phyloP scores from a whole-genome alignment of 2,888 invertebrate genomes.

The Drosophila ochracea region DNA sequence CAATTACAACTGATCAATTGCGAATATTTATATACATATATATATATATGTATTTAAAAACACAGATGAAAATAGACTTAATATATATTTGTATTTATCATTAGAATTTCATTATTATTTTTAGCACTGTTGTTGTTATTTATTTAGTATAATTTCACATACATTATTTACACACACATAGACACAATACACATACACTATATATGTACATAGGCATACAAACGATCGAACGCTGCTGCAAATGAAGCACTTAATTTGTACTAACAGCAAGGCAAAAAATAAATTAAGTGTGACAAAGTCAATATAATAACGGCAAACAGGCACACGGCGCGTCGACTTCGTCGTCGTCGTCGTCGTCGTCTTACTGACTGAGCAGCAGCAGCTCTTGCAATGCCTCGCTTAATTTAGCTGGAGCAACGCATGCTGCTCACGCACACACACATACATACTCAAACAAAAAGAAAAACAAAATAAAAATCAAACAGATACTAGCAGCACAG shows the following conservation, averaged over 20 bases:
- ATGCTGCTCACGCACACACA: conserved; percentile 41
- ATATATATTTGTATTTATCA: neutral
- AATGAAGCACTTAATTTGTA: conserved; percentile 49
- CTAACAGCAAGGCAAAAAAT: conserved; percentile 44
- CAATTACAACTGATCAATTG: neutral
- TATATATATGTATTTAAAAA: neutral
- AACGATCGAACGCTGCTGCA: neutral
- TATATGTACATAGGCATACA: neutral
- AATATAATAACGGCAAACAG: conserved; percentile 39
- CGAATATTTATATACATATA: neutral
- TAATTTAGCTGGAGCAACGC: conserved; percentile 69
- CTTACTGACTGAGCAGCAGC: conserved; percentile 67
- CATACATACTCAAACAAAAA: conserved; percentile 20
- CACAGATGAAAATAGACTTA: neutral
- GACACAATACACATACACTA: neutral
- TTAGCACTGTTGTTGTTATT: neutral
- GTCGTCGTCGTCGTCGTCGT: conserved; percentile 35
- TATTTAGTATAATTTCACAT: neutral
- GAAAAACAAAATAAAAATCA: conserved; percentile 36
- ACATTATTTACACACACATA: neutral
- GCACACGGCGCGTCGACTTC: conserved; percentile 38
- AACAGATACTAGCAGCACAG: conserved; percentile 37
- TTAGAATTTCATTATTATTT: conserved; percentile 2
- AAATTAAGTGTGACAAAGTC: conserved; percentile 57
- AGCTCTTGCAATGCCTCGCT: conserved; percentile 64